phyloP scores from a whole-genome alignment of 1,140 invertebrate genomes.

The Drosophila truncata region DNA sequence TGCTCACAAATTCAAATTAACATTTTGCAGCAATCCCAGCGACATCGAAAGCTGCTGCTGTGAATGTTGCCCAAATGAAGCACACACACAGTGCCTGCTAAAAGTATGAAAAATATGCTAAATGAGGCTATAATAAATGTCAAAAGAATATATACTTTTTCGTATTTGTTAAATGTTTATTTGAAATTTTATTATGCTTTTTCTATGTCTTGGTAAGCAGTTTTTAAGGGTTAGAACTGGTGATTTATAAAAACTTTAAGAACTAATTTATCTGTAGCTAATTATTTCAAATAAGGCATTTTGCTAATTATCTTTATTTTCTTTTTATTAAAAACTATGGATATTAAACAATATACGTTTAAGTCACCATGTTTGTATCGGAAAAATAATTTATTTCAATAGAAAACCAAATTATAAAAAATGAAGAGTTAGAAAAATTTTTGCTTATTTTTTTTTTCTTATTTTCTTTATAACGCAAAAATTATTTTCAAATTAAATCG shows the following conservation, averaged over 20 bases:
- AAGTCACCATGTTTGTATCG: too few relatives aligned
- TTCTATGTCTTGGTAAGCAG: too few relatives aligned
- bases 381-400: not conserved
- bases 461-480: not conserved
- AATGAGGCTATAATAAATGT: not conserved
- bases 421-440: too few relatives aligned
- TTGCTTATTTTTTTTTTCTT: not conserved
- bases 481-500: not conserved
- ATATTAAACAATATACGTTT: too few relatives aligned
- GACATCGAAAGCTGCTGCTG: slow-evolving; percentile 56
- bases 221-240: not conserved
- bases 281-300: not conserved
- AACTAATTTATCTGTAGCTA: not conserved
- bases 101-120: slow-evolving; percentile 16
- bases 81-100: slow-evolving; percentile 41
- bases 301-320: not conserved
- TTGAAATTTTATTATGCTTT: not conserved
- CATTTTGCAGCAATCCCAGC: slow-evolving; percentile 79
- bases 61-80: slow-evolving; percentile 50
- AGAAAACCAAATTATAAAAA: not conserved
- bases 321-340: not conserved
- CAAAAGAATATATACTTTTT: not conserved
- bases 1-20: slow-evolving; percentile 84
- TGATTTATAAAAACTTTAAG: not conserved
- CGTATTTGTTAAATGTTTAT: not conserved